Evolutionary conservation across 2,113 vertebrate species (phyloP), one percentile per base, ranked within the genome.

Genomic region (Turdus rufiventris): DNA sequence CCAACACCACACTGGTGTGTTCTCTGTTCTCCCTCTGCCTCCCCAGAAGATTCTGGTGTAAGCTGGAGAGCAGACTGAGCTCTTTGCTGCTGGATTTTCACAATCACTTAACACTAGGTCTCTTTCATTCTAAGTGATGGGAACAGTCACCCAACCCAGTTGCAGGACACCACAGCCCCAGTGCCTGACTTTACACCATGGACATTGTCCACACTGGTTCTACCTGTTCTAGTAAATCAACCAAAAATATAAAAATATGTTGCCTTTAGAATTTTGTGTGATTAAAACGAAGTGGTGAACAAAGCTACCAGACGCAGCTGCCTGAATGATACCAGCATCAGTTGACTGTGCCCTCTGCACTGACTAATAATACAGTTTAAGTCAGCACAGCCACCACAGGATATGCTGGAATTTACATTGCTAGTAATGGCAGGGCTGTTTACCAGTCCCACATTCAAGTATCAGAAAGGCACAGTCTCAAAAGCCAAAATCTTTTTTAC

Each of bases 71-170:
- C 47, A 92, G 71, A 42, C 3, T 18, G 18, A 82, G 60, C 31
- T 47, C 51, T 63, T 53, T 17, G 61, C 68, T 60, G 42, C 25
- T 40, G 42, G 20, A 63, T 61, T 86, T 92, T 77, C 29, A 73
- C 51, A 79, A 40, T 40, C 33, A n/a, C 28, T 15, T 16, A n/a
- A 43, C 23, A 26, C 6, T 2, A 0, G 4, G 16, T 20, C 25
- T 66, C 33, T 18, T 28, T 61, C 14, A 9, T 48, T 42, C 24
- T 25, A 29, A 67, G 57, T 4, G 20, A 62, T 4, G 61, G 31
- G 12, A 15, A 67, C 33, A 15, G 34, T 5, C 60, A 66, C 40
- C 13, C 71, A 80, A 45, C 5, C 5, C 54, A 74, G 74, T 18
- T 1, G 3, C 62, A 65, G 62, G n/a, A 75, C 74, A 75, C 10